These are phyloP conservation scores for Mirounga angustirostris DNA, from an alignment of 2,113 vertebrate genomes.

Conservation along the genomic window DNA sequence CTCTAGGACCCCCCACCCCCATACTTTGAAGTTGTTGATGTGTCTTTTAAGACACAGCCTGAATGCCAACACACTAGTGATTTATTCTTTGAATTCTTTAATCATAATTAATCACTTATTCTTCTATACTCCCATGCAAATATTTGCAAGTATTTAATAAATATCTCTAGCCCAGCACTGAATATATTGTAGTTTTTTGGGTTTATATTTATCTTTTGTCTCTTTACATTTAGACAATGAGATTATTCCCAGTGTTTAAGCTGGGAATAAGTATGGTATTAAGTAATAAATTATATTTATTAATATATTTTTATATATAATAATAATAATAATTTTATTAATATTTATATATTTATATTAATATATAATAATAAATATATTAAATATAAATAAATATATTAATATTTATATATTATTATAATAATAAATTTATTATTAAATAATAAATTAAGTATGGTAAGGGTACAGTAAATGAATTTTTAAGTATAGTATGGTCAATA, in stretches of 20 bases:
- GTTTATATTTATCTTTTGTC: not conserved
- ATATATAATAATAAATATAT: too few species aligned
- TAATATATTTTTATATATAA: too few species aligned
- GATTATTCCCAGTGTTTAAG: not conserved
- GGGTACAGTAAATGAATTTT: not conserved
- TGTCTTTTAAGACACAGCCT: not conserved
- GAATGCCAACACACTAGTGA: not conserved
- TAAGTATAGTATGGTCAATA: not conserved
- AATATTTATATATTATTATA: too few species aligned
- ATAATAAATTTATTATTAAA: too few species aligned
- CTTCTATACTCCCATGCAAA: not conserved
- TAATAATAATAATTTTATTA: too few species aligned
- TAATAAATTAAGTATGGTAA: not conserved
- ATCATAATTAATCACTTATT: not conserved
- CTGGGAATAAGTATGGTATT: too few species aligned
- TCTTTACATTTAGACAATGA: conserved; percentile 8
- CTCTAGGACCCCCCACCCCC: not conserved
- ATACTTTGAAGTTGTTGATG: not conserved
- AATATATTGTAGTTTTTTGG: not conserved
- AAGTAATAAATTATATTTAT: too few species aligned
- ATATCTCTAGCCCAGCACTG: not conserved
- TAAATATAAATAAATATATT: too few species aligned
- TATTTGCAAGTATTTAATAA: not conserved
- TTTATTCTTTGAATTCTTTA: not conserved
- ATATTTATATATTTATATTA: too few species aligned